These are phyloP conservation scores for Crossoptilon crossoptilon DNA, from an alignment of 2,797 vertebrate species.

Conservation along the genomic window DNA sequence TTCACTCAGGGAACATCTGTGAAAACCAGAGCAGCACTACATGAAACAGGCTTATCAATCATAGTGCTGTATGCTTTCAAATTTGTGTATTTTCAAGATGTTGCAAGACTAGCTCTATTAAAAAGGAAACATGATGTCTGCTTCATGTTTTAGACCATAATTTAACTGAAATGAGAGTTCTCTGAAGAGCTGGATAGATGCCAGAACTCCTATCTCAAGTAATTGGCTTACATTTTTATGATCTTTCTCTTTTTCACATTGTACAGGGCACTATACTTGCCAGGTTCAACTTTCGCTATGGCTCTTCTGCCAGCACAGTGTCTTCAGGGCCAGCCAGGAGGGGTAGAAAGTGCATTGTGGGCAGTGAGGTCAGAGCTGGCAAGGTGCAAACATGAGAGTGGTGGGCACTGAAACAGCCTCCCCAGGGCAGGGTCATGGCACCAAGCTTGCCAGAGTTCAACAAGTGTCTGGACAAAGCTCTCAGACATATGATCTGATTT, in stretches of 20 bases:
- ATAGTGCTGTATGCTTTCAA: background rate
- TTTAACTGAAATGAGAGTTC: slow-evolving; percentile 37
- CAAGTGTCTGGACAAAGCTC: too few species aligned
- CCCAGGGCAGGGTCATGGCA: too few species aligned
- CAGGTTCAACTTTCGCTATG: background rate
- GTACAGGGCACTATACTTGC: background rate
- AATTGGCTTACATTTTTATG: background rate
- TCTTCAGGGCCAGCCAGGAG: background rate
- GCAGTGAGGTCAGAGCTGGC: too few species aligned
- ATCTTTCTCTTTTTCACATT: background rate
- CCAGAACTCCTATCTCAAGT: background rate
- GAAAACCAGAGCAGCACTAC: background rate
- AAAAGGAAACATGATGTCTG: slow-evolving; percentile 13
- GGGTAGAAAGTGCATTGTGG: background rate
- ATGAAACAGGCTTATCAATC: slow-evolving; percentile 4
- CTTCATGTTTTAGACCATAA: slow-evolving; percentile 19
- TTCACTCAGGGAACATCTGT: background rate
- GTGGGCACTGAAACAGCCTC: too few species aligned
- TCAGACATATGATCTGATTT: too few species aligned
- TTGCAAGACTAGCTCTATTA: background rate
- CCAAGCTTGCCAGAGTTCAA: too few species aligned
- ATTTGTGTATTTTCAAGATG: background rate
- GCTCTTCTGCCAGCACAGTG: background rate
- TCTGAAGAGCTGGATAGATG: background rate
- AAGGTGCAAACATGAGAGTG: background rate